phyloP scores from a whole-genome alignment of 2,113 vertebrate species.

The Ahaetulla prasina region DNA sequence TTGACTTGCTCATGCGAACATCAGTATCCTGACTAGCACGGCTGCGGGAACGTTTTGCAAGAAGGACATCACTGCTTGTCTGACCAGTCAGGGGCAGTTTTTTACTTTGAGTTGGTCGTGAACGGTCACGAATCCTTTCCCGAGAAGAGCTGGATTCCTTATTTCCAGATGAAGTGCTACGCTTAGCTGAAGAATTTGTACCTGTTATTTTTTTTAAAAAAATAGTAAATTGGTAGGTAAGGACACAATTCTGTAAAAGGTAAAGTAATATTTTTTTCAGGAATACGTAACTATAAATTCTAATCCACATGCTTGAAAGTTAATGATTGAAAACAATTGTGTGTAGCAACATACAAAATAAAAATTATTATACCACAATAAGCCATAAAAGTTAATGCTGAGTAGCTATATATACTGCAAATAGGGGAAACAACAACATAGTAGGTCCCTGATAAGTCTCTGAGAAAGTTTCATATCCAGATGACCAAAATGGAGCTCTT shows the following conservation, averaged over 20 bases:
- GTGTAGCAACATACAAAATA: background rate
- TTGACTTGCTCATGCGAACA: constrained; percentile 90
- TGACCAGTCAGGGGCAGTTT: constrained; percentile 77
- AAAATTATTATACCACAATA: background rate
- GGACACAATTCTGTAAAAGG: background rate
- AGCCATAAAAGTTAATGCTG: background rate
- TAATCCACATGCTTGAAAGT: background rate
- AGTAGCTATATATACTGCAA: background rate
- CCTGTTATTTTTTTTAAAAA: constrained; percentile 53
- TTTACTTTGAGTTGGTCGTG: constrained; percentile 77
- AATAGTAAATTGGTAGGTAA: background rate
- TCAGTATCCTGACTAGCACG: constrained; percentile 74
- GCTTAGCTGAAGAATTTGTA: constrained; percentile 73
- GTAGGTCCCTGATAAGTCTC: background rate
- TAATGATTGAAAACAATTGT: background rate
- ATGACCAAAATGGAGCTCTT: background rate
- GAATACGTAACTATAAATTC: background rate
- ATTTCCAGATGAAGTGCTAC: constrained; percentile 73
- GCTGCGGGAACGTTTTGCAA: constrained; percentile 80
- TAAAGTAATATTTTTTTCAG: background rate
- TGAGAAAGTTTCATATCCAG: background rate
- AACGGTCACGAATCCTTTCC: constrained; percentile 81
- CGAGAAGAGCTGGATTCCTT: constrained; percentile 83
- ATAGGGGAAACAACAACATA: background rate
- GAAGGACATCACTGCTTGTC: constrained; percentile 53